Percentiles rank a stretch among this genome's conserved stretches.
phyloP scores from a whole-genome alignment of 2,113 vertebrate species.

The Guaruba guarouba region DNA sequence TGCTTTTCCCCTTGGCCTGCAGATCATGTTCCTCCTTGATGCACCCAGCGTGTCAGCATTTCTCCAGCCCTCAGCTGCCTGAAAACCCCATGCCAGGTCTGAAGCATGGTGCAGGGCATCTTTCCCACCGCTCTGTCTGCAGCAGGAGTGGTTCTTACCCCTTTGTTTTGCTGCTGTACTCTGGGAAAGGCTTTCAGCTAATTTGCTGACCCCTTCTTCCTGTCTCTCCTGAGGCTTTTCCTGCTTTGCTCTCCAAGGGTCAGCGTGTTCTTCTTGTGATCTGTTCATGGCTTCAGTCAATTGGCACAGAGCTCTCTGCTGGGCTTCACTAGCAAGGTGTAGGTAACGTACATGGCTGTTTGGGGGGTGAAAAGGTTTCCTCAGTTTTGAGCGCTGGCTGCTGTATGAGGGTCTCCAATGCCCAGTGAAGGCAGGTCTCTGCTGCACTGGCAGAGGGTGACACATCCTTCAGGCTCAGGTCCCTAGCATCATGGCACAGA shows the following conservation, averaged over 20 bases:
- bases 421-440: not conserved
- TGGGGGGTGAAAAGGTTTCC: not conserved
- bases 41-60: not conserved
- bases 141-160: not conserved
- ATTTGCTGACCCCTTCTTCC: not conserved
- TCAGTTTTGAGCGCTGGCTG: not conserved
- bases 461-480: not conserved
- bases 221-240: not conserved
- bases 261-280: not conserved
- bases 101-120: not conserved
- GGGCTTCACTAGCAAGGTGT: not conserved
- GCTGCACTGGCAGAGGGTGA: not conserved
- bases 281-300: not conserved
- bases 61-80: not conserved
- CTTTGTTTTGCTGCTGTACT: not conserved
- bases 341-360: not conserved
- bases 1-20: not conserved
- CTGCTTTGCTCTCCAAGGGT: not conserved
- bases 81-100: not conserved
- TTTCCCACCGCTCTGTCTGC: not conserved
- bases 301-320: not conserved
- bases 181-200: not conserved
- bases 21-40: not conserved
- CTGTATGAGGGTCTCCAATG: accelerated
- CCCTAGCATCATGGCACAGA: accelerated